Percentiles rank a stretch among this genome's conserved stretches.
Evolutionary conservation across 2,888 invertebrate genomes (phyloP).

Genomic region (Arrhopalites spinosus): DNA sequence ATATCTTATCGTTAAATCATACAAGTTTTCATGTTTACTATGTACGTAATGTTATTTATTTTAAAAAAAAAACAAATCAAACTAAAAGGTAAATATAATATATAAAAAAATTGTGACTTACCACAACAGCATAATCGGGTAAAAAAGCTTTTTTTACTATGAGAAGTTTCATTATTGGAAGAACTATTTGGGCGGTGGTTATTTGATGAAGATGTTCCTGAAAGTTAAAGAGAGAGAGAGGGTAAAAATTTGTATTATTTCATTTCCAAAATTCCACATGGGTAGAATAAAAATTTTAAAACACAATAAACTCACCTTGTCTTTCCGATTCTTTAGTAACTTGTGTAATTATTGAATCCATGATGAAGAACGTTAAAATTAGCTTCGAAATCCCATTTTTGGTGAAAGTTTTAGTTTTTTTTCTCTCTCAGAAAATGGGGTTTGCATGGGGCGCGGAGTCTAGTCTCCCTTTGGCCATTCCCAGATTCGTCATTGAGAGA

Average conservation of each 20-base stretch:
- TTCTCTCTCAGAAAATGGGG: too few relatives aligned
- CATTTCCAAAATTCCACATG: not conserved
- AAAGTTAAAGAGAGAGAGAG: conserved; percentile 5
- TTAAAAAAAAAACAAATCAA: too few relatives aligned
- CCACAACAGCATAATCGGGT: conserved; percentile 38
- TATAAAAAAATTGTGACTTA: too few relatives aligned
- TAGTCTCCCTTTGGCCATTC: too few relatives aligned
- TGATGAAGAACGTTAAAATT: conserved; percentile 27
- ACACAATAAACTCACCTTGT: conserved; percentile 19
- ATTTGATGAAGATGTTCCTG: conserved; percentile 11
- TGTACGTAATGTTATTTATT: too few relatives aligned
- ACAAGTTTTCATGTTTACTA: too few relatives aligned
- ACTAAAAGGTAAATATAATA: too few relatives aligned
- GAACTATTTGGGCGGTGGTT: conserved; percentile 33
- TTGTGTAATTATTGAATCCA: conserved; percentile 52
- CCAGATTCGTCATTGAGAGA: too few relatives aligned
- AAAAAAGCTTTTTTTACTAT: conserved; percentile 34
- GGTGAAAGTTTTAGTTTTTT: conserved; percentile 34
- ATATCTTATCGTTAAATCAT: too few relatives aligned
- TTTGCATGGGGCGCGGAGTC: too few relatives aligned
- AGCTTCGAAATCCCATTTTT: conserved; percentile 14
- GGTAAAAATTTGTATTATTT: not conserved
- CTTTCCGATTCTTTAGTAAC: conserved; percentile 43
- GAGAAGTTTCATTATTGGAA: conserved; percentile 32
- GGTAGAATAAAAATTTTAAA: not conserved